Evolutionary conservation across 1,140 invertebrate species (phyloP), one percentile per base, ranked within the genome.

Genomic region (Camponotus vicinus): DNA sequence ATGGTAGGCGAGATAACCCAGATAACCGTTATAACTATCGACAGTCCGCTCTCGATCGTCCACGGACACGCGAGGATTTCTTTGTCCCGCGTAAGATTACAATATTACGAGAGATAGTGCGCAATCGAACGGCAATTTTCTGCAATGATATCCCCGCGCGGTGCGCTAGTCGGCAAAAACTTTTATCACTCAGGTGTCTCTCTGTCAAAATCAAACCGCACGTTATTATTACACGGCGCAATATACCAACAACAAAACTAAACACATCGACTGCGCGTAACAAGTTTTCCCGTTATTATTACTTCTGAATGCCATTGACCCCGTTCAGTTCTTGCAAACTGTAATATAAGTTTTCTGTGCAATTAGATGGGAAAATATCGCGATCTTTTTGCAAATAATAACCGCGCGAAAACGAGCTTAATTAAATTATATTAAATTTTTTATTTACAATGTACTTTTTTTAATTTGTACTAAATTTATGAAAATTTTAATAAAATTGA

Each of bases 51-150:
- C 88, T 80, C 88, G 79, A 89, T 89, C 86, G 88, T 83, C 57
- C 34, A 86, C 59, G 85, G 76, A 86, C 77, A 70, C 64, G 77
- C 77, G 66, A 85, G 85, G 79, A 77, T 89, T 90, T 87, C 89
- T 90, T 89, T 90, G 88, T 90, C 76, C 64, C 55, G 73, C 76
- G 69, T 67, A 80, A 89, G 66, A 88, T 90, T 75, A 82, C 88
- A 89, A 89, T 82, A 61, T 59, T 63, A 83, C 84, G 89, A 63
- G 89, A 63, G 57, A 80, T 64, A 89, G 82, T 75, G 61, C 76
- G 79, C 85, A 83, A 83, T 71, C 85, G 66, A 77, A 76, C 45
- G 63, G 88, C 61, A 88, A 90, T 90, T 89, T 78, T 45, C 76
- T 57, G 70, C 75, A 70, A 75, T 69, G 64, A 85, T 89, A 89